These are phyloP conservation scores for Cordilura impudica DNA, from an alignment of 2,888 invertebrate species.

Conservation along the genomic window DNA sequence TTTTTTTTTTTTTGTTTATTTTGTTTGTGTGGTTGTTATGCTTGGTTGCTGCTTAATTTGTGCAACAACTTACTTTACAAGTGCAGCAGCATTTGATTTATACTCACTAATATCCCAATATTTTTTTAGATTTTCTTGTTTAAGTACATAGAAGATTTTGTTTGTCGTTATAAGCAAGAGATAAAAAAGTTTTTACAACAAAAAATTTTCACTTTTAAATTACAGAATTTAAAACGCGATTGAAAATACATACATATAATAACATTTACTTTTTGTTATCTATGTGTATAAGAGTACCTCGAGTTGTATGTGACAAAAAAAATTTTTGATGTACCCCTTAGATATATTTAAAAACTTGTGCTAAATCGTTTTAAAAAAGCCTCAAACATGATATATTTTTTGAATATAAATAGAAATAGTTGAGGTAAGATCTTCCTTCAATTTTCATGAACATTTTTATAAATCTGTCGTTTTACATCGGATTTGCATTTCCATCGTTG, in stretches of 20 bases:
- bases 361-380: no score
- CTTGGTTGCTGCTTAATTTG: slow-evolving; percentile 40
- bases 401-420: no score
- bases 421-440: no score
- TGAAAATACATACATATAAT: background rate
- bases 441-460: no score
- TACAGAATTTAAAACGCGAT: background rate
- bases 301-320: no score
- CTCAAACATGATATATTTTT: no score
- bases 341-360: no score
- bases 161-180: background rate
- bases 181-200: slow-evolving; percentile 20
- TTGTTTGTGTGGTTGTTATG: slow-evolving; percentile 37
- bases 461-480: no score
- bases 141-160: background rate
- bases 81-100: slow-evolving; percentile 23
- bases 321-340: no score
- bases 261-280: no score
- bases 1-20: background rate
- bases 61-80: slow-evolving; percentile 23
- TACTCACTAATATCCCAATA: slow-evolving; percentile 43
- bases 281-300: no score
- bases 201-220: slow-evolving; percentile 50
- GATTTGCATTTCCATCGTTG: no score
- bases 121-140: slow-evolving; percentile 11